Percentiles rank a stretch among this genome's conserved stretches.
Evolutionary conservation across 2,113 vertebrate species (phyloP).

Genomic region (Hypanus sabinus): DNA sequence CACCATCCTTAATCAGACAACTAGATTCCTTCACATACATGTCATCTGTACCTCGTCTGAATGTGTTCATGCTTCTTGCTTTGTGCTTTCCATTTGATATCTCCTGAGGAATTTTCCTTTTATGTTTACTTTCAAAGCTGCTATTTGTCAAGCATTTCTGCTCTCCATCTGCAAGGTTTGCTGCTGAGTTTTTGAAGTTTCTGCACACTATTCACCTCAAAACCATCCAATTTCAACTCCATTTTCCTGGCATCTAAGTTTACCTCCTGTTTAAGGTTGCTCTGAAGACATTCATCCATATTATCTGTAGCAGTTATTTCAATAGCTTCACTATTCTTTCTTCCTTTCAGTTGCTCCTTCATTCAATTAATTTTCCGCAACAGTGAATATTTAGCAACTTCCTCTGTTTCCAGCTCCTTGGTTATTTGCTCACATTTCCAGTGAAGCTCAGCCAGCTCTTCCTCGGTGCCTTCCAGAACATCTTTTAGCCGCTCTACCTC

Average conservation of each 20-base stretch:
- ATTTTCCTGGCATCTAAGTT: background rate
- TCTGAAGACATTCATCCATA: background rate
- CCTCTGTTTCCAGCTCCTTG: constrained; percentile 8
- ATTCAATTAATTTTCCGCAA: constrained; percentile 1
- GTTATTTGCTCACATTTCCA: background rate
- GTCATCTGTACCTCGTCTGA: background rate
- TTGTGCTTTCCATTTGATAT: background rate
- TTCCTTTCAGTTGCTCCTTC: background rate
- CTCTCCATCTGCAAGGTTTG: background rate
- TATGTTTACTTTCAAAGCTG: background rate
- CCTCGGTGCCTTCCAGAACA: constrained; percentile 16
- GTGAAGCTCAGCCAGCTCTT: constrained; percentile 15
- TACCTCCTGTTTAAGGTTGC: background rate
- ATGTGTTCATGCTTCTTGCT: background rate
- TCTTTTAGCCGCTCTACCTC: constrained; percentile 8
- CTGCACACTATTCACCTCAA: background rate
- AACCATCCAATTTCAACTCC: background rate
- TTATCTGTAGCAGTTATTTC: background rate
- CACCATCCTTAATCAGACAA: background rate
- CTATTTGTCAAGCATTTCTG: background rate
- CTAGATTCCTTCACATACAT: background rate
- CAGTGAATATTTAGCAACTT: background rate
- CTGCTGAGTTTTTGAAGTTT: background rate
- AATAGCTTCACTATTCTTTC: background rate
- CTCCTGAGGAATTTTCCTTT: background rate